Base-by-base conservation (phyloP, 1,140 invertebrate genomes). In the Zaprionus ornatus region DNA sequence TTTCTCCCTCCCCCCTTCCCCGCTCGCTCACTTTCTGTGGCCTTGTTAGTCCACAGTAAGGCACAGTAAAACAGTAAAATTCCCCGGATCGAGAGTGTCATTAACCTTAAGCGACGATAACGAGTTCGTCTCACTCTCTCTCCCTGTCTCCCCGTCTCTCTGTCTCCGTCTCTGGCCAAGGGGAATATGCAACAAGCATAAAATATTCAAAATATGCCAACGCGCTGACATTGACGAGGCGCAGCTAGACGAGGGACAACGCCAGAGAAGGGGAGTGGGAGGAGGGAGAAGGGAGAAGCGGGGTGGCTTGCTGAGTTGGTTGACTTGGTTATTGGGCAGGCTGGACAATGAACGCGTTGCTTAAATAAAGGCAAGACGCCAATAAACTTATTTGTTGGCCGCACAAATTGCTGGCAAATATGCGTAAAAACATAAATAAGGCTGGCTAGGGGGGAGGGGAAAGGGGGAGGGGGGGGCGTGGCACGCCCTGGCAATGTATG, bases 391-490 rank as follows among this genome's bases (percentile, higher is more conserved):
- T 84, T 85, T 72, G 66, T 80, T 50, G 56, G 66, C 55, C 50
- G 50, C 55, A 78, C 83, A 88, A 88, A 88, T 84, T 88, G 85
- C 77, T 71, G 68, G 77, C 85, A 88, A 88, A 88, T 88, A 90
- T 88, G 80, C 79, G 77, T 62, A 76, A 57, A 57, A 76, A 88
- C 78, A 88, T 88, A 88, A 88, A 88, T 84, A 88, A 88, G 65
- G 40, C 19, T 4, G 4, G 6, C 29, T n/a, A 60, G n/a, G 2
- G 25, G 25, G 27, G 3, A 1, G 17, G 29, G 2, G 35, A 32
- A 21, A 5, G 3, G 17, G 40, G 37, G 32, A 17, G 60, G 21
- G 10, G 32, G 17, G 17, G 17, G 13, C 2, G 10, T 25, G 54
- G 40, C 48, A 62, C 54, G 7, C 56, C 17, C 17, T 52, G 4